These are phyloP conservation scores for Melozone crissalis DNA, from an alignment of 2,113 vertebrate genomes.

Conservation along the genomic window DNA sequence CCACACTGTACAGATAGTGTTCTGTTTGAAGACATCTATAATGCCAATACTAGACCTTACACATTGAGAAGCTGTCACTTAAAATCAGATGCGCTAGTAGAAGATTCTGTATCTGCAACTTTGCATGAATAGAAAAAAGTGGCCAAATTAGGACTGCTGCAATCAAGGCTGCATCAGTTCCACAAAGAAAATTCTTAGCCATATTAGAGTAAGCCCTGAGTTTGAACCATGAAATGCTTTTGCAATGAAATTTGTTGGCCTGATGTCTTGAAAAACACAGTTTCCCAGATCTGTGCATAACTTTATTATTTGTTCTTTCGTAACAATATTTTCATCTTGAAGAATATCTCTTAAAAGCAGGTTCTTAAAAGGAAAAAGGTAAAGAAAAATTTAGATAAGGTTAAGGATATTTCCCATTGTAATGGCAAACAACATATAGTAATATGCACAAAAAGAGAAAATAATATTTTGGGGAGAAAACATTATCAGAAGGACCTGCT, in stretches of 20 bases:
- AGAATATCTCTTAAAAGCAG: not conserved
- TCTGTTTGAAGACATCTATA: not conserved
- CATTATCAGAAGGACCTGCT: not conserved
- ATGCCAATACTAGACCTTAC: not conserved
- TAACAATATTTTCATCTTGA: not conserved
- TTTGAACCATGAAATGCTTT: conserved; percentile 11
- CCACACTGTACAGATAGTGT: not conserved
- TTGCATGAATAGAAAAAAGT: not conserved
- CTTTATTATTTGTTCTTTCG: not conserved
- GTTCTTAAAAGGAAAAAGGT: not conserved
- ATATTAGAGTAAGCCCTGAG: not conserved
- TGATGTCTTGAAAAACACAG: not conserved
- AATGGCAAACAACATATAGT: not conserved
- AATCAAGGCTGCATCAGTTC: not conserved
- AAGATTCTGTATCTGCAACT: not conserved
- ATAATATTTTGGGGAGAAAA: not conserved
- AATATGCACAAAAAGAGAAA: not conserved
- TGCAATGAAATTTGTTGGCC: conserved; percentile 14
- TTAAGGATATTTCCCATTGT: not conserved
- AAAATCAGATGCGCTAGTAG: not conserved
- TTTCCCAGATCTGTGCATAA: not conserved
- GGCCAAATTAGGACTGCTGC: not conserved
- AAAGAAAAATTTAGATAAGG: not conserved
- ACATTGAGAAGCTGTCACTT: not conserved
- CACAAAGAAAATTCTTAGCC: not conserved